These are phyloP conservation scores for Trematomus loennbergii DNA, from an alignment of 2,113 vertebrate genomes.

Conservation along the genomic window DNA sequence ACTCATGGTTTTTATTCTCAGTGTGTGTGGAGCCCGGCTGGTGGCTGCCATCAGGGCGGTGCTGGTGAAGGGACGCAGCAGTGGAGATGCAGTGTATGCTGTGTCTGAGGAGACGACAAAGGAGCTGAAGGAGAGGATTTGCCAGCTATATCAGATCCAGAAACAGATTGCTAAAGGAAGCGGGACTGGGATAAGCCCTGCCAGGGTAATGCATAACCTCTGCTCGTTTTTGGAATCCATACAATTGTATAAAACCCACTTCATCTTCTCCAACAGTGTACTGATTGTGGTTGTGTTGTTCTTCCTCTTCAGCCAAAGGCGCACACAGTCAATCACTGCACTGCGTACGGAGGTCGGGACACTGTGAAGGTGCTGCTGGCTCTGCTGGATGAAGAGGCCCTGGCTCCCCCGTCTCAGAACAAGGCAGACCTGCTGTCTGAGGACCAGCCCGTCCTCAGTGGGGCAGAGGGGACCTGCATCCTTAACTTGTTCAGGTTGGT, in stretches of 20 bases:
- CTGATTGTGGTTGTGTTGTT: constrained; percentile 5
- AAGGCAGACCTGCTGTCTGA: constrained; percentile 89
- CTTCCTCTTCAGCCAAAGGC: constrained; percentile 87
- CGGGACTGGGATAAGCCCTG: constrained; percentile 90
- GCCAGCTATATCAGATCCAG: constrained; percentile 85
- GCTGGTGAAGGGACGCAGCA: constrained; percentile 90
- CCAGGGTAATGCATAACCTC: constrained; percentile 86
- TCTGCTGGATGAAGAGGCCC: constrained; percentile 92
- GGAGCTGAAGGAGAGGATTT: constrained; percentile 89
- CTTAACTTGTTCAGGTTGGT: constrained; percentile 88
- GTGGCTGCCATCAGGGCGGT: constrained; percentile 87
- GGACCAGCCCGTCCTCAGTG: constrained; percentile 77
- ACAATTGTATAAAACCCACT: constrained; percentile 27
- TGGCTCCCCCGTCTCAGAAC: constrained; percentile 83
- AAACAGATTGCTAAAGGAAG: constrained; percentile 59
- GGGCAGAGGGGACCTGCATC: constrained; percentile 76
- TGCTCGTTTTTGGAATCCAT: constrained; percentile 9
- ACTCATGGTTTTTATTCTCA: constrained; percentile 64
- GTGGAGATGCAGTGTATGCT: constrained; percentile 82
- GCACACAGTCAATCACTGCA: constrained; percentile 91
- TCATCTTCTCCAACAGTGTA: constrained; percentile 8
- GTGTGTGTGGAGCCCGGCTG: constrained; percentile 87
- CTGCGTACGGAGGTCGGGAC: constrained; percentile 90
- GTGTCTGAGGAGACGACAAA: constrained; percentile 86
- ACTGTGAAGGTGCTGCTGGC: constrained; percentile 88